Evolutionary conservation across 1,140 invertebrate species (phyloP), one percentile per base, ranked within the genome.

Genomic region (Zaprionus lachaisei): DNA sequence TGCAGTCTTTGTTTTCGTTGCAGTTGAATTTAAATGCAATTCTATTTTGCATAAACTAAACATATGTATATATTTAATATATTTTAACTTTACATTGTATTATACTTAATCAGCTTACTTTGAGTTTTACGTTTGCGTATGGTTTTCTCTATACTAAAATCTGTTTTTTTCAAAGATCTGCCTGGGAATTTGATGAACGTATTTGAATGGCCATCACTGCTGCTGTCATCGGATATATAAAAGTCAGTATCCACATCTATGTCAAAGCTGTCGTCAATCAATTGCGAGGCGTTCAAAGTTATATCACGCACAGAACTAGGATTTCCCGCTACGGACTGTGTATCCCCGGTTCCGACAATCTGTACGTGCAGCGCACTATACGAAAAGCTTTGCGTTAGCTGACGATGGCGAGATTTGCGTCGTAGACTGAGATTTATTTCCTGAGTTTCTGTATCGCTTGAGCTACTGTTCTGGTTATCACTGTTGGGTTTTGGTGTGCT

Each of bases 221-320:
- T 87, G 44, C 81, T 90, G 6, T 90, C 84, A 55, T 71, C 71
- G 0, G 85, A 90, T 44, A 89, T 89, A 38, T 90, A 70, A 7
- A 69, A 71, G 15, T 89, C 85, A 0, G 85, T 68, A 11, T 89
- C 84, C 38, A 68, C 63, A 34, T 83, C 81, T 3, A 63, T 61
- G 15, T 89, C 83, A 11, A 78, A 76, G n/a, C 62, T 72, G 22
- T 89, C 85, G 2, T 71, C 72, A 54, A 89, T 79, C 17, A 79
- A 62, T 24, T 81, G 85, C 1, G 79, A 49, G 7, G 67, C 55
- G 0, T 38, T 57, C 14, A 87, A 51, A 7, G 75, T 81, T 9
- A 87, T 37, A 54, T 89, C 78, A 2, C 81, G 75, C 6, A 57
- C 26, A 5, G 74, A 76, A 44, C 67, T 62, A 7, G 65, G 17